A percentile compares a stretch with the other conserved stretches of the same genome.
Conservation (phyloP, 2,113 vertebrate species). For the Bujurquina vittata region DNA sequence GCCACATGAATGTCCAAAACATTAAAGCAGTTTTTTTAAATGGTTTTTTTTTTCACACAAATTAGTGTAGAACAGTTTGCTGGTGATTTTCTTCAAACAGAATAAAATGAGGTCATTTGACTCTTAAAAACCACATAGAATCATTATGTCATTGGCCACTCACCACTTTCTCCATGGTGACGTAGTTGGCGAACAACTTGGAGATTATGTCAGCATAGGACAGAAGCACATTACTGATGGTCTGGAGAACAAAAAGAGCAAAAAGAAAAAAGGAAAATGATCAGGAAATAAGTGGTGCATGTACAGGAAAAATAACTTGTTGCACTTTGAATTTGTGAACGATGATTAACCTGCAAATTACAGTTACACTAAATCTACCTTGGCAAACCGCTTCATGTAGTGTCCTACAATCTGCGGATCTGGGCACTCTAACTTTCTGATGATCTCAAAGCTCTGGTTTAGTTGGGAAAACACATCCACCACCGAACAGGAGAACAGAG, state of each 20-base stretch:
- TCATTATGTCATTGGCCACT: conserved; percentile 25
- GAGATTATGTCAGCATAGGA: conserved; percentile 96
- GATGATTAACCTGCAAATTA: not conserved
- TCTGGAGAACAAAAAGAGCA: conserved; percentile 77
- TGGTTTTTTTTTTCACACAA: not conserved
- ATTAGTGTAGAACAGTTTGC: not conserved
- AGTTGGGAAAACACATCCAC: conserved; percentile 99
- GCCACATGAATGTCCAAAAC: not conserved
- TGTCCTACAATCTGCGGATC: conserved; percentile 97
- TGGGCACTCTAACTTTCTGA: conserved; percentile 96
- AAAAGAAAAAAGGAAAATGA: not conserved
- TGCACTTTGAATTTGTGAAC: not conserved
- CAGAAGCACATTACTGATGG: conserved; percentile 96
- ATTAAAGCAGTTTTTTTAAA: not conserved
- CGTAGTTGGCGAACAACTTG: conserved; percentile 92
- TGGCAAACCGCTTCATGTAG: conserved; percentile 97
- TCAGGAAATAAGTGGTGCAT: not conserved
- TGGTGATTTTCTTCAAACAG: not conserved
- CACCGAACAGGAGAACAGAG: conserved; percentile 97
- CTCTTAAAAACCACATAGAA: not conserved
- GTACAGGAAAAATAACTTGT: not conserved
- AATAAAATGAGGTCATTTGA: not conserved
- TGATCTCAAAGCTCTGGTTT: conserved; percentile 99
- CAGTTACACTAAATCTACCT: conserved; percentile 78
- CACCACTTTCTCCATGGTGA: conserved; percentile 96